Percentiles rank a stretch among this genome's conserved stretches.
Evolutionary conservation across 2,797 vertebrate genomes (phyloP).

Genomic region (Sebastes cheni): DNA sequence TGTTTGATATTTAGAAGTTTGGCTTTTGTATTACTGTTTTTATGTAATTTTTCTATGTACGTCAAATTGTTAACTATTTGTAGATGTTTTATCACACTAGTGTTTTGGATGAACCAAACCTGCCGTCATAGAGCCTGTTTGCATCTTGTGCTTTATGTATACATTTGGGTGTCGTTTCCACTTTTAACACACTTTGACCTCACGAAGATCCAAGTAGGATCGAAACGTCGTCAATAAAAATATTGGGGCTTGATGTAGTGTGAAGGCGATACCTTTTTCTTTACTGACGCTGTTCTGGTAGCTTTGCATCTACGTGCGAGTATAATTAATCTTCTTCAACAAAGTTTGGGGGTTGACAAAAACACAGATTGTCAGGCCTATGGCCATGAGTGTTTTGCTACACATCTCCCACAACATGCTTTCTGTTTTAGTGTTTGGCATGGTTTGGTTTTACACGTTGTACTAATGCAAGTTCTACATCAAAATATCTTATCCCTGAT

Average conservation of each 20-base stretch:
- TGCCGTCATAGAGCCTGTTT: not conserved
- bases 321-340: too few species aligned
- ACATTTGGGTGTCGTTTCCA: not conserved
- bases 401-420: not conserved
- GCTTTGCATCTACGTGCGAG: accelerated
- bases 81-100: not conserved
- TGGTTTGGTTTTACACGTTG: not conserved
- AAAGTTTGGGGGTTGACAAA: not conserved
- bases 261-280: not conserved
- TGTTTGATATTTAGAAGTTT: not conserved
- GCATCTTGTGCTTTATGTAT: not conserved
- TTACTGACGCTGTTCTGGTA: too few species aligned
- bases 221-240: not conserved
- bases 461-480: not conserved
- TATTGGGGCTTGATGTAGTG: not conserved
- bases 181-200: not conserved
- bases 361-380: not conserved
- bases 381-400: not conserved
- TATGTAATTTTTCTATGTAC: not conserved
- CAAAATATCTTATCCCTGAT: not conserved
- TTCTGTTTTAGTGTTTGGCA: not conserved
- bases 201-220: not conserved
- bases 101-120: not conserved
- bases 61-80: not conserved
- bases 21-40: not conserved